A percentile compares a stretch with the other conserved stretches of the same genome.
Evolutionary conservation across 2,113 vertebrate species (phyloP).

Genomic region (Ornithorhynchus anatinus): DNA sequence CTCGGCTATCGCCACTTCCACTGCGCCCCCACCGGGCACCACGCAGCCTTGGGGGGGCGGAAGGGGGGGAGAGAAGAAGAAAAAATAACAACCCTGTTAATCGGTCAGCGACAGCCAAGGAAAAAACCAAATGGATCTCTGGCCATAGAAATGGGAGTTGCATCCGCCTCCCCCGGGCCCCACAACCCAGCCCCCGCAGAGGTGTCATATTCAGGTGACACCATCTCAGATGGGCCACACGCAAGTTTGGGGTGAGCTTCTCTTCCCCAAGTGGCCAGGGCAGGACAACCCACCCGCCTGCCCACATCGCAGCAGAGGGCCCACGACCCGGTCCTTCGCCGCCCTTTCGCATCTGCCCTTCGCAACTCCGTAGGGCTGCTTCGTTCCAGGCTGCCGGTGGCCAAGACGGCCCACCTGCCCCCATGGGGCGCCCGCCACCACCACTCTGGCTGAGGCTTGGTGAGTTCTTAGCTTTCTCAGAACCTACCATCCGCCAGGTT

Average conservation of each 20-base stretch:
- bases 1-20: conserved; percentile 91
- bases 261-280: too few relatives aligned
- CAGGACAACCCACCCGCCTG: too few relatives aligned
- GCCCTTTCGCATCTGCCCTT: too few relatives aligned
- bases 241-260: neutral
- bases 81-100: neutral
- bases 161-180: neutral
- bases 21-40: conserved; percentile 86
- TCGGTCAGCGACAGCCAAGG: neutral
- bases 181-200: neutral
- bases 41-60: conserved; percentile 79
- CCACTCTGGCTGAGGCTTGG: too few relatives aligned
- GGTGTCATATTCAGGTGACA: neutral
- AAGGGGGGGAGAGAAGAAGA: neutral
- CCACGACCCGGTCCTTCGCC: too few relatives aligned
- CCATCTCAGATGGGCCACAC: neutral
- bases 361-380: too few relatives aligned
- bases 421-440: too few relatives aligned
- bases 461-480: too few relatives aligned
- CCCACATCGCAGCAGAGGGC: too few relatives aligned
- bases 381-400: too few relatives aligned
- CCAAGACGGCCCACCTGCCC: too few relatives aligned
- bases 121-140: neutral
- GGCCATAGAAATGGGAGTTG: neutral
- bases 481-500: too few relatives aligned